Evolutionary conservation across 2,888 invertebrate genomes (phyloP).

Genomic region (Diachrysia chrysitis): DNA sequence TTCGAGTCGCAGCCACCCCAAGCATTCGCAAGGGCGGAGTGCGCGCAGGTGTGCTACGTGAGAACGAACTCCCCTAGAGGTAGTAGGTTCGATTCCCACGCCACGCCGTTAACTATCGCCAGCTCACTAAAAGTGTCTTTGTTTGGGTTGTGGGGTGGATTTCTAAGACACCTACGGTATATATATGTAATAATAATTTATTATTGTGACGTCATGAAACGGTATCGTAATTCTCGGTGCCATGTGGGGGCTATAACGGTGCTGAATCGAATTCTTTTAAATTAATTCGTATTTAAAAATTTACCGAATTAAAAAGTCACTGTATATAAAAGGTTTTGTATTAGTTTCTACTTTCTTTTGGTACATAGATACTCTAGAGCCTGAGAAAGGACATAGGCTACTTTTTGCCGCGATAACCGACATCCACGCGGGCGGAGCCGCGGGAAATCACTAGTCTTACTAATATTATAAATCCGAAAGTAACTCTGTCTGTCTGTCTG

Average conservation of each 20-base stretch:
- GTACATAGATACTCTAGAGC: too few species aligned
- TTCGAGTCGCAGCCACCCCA: conserved; percentile 24
- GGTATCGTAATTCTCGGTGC: neutral
- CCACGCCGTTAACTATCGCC: conserved; percentile 53
- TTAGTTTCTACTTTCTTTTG: too few species aligned
- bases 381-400: too few species aligned
- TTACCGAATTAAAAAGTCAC: too few species aligned
- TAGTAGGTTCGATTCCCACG: conserved; percentile 51
- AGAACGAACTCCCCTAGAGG: conserved; percentile 59
- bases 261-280: neutral
- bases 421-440: too few species aligned
- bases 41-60: conserved; percentile 58
- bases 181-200: conserved; percentile 5
- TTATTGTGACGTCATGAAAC: neutral
- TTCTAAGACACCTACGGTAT: conserved; percentile 26
- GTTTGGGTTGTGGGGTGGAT: conserved; percentile 32
- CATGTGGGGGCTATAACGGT: neutral
- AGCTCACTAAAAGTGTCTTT: conserved; percentile 50
- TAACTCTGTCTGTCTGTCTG: too few species aligned
- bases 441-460: too few species aligned
- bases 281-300: too few species aligned
- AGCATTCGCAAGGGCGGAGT: conserved; percentile 46
- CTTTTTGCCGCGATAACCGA: too few species aligned
- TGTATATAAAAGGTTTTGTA: too few species aligned
- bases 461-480: too few species aligned